Percentiles rank a stretch among this genome's conserved stretches.
Conservation (phyloP, 2,797 vertebrate species). For the Anniella stebbinsi region DNA sequence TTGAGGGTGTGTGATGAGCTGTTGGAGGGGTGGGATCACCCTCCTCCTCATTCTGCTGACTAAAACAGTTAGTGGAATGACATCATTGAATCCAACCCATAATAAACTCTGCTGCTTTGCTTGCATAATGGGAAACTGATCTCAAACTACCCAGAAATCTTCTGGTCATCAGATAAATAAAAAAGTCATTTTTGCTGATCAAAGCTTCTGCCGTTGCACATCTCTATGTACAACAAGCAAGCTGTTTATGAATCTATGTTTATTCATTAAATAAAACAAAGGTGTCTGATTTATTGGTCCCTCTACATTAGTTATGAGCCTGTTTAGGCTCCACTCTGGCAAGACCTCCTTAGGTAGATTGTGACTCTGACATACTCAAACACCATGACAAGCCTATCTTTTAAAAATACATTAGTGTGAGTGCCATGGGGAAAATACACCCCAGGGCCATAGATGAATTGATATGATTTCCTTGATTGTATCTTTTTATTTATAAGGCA, state of each 20-base stretch:
- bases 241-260: slow-evolving; percentile 25
- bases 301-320: not conserved
- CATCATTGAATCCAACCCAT: not conserved
- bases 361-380: slow-evolving; percentile 58
- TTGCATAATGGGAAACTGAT: not conserved
- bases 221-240: not conserved
- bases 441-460: slow-evolving; percentile 89
- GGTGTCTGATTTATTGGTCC: slow-evolving; percentile 32
- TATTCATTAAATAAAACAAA: slow-evolving; percentile 37
- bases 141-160: not conserved
- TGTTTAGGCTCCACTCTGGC: slow-evolving; percentile 60
- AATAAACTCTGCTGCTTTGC: not conserved
- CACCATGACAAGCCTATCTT: slow-evolving; percentile 83
- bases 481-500: slow-evolving; percentile 98
- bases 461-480: slow-evolving; percentile 98
- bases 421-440: slow-evolving; percentile 83
- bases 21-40: no score
- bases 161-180: rapidly evolving
- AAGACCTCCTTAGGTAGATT: slow-evolving; percentile 67
- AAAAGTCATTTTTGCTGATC: slow-evolving; percentile 16
- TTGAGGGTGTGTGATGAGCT: no score
- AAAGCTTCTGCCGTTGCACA: rapidly evolving
- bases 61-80: no score
- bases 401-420: slow-evolving; percentile 88
- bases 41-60: no score